phyloP scores from a whole-genome alignment of 2,113 vertebrate genomes.

The Limnothrissa miodon region DNA sequence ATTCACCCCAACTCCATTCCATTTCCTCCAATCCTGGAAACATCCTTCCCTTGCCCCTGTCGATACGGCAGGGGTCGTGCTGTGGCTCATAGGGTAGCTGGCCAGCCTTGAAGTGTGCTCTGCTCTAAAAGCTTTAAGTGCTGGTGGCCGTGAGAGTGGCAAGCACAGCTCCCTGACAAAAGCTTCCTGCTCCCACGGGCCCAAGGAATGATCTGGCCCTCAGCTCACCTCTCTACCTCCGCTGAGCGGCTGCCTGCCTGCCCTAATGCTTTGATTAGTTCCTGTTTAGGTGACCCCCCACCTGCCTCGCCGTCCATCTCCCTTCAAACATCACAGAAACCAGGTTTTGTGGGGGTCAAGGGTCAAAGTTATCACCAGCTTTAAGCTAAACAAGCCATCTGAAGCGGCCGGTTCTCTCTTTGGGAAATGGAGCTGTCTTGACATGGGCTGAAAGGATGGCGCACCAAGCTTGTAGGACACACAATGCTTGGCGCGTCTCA shows the following conservation, averaged over 20 bases:
- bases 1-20: neutral
- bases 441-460: constrained; percentile 27
- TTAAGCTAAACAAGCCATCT: constrained; percentile 29
- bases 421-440: constrained; percentile 37
- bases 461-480: constrained; percentile 2
- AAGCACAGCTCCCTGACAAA: neutral
- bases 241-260: neutral
- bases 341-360: constrained; percentile 20
- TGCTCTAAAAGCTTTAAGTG: neutral
- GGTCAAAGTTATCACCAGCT: constrained; percentile 43
- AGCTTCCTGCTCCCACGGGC: constrained; percentile 18
- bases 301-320: constrained; percentile 3
- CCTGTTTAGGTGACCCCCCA: constrained; percentile 29
- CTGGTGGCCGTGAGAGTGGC: neutral
- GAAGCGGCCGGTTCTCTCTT: constrained; percentile 1
- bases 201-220: constrained; percentile 11
- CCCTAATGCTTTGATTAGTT: constrained; percentile 34
- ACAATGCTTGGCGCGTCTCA: neutral
- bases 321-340: constrained; percentile 44
- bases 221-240: neutral
- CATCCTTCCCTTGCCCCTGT: neutral
- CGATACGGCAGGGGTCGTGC: neutral
- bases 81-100: neutral
- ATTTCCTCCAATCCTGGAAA: neutral
- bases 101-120: neutral